Evolutionary conservation across 2,113 vertebrate species (phyloP), one percentile per base, ranked within the genome.

Genomic region (Oreochromis niloticus): DNA sequence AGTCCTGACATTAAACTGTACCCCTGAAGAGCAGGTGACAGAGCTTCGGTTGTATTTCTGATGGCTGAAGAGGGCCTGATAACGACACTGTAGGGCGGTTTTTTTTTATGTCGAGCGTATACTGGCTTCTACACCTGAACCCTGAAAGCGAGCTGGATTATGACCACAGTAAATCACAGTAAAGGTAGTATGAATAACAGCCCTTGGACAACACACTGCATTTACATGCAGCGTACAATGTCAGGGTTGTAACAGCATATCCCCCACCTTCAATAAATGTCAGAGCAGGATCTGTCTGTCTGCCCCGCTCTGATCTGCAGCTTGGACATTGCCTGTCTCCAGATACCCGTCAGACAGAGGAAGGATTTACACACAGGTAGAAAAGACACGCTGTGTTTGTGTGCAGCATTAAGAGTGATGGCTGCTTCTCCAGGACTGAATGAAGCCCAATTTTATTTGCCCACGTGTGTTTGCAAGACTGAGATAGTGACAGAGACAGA

Each of bases 361-460:
- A 24, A 66, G 84, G 88, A 89, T 94, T 92, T 88, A 90, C 82
- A 87, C 86, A 61, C 55, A 90, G 86, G 87, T 90, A 41, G 86
- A 87, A 89, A 71, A 55, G 82, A 85, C 83, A 30, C 52, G 52
- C 16, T 61, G 87, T 83, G 83, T 80, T 82, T 80, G 79, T 85
- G 75, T 39, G 88, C 85, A 61, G 88, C 81, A 89, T 75, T 75
- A 87, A 90, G 83, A 88, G 27, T 83, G 30, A 59, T 36, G 81
- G 81, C 32, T 78, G 13, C 84, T 87, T 88, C 85, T 84, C 59
- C 34, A 30, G 81, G 84, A 78, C 85, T 84, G 90, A 87, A 57
- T 12, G 81, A 85, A 88, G 41, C 91, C 68, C 52, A 46, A 84
- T 71, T 85, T 86, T 86, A 68, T 90, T 91, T 85, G 71, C 82